Evolutionary conservation across 2,888 invertebrate species (phyloP).

Genomic region (Lymantria dispar): DNA sequence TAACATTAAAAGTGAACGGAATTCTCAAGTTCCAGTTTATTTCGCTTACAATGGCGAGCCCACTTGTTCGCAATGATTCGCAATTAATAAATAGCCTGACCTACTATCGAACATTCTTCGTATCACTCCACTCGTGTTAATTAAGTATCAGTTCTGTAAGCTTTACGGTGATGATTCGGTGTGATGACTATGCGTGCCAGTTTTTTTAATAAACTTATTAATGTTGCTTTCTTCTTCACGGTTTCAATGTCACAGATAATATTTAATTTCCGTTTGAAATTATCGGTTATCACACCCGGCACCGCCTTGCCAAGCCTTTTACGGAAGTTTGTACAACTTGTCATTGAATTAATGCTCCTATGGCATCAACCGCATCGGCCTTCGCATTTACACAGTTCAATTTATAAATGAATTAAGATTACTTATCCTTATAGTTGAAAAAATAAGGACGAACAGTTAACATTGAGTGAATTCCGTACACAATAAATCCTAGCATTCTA

Average conservation of each 20-base stretch:
- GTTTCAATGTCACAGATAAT: constrained; percentile 48
- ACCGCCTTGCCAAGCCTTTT: constrained; percentile 38
- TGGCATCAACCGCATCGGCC: constrained; percentile 30
- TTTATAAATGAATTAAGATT: constrained; percentile 15
- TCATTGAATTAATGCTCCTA: constrained; percentile 49
- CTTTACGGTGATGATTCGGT: constrained; percentile 41
- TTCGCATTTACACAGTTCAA: constrained; percentile 22
- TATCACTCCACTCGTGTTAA: constrained; percentile 64
- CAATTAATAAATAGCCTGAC: constrained; percentile 75
- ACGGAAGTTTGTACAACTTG: constrained; percentile 42
- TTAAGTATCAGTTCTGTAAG: constrained; percentile 61
- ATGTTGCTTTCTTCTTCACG: constrained; percentile 60
- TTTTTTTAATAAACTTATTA: constrained; percentile 53
- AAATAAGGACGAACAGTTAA: constrained; percentile 19
- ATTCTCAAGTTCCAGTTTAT: constrained; percentile 67
- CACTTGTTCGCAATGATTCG: constrained; percentile 71
- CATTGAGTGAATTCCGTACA: constrained; percentile 25
- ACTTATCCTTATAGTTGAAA: constrained; percentile 11
- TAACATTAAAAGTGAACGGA: constrained; percentile 71
- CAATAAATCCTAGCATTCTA: constrained; percentile 31
- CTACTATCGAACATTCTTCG: constrained; percentile 62
- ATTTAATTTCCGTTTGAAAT: constrained; percentile 34
- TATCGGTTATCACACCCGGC: constrained; percentile 15
- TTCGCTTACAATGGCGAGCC: constrained; percentile 68
- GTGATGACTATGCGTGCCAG: constrained; percentile 54